A percentile compares a stretch with the other conserved stretches of the same genome.
Conservation (phyloP, 2,888 invertebrate genomes). For the Cerastoderma edule region DNA sequence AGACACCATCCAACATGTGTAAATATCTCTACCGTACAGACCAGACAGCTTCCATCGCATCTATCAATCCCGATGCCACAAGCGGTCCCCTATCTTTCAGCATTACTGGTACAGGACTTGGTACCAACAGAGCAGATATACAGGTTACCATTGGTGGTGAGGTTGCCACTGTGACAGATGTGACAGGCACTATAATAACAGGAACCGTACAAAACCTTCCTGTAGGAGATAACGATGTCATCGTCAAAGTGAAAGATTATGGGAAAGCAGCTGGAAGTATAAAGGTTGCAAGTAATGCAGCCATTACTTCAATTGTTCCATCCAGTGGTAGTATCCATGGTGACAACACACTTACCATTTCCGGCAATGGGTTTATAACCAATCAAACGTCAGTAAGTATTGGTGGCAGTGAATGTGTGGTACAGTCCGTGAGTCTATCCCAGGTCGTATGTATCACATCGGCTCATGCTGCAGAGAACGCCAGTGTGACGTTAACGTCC, state of each 20-base stretch:
- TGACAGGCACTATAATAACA: slow-evolving; percentile 56
- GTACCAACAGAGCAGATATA: slow-evolving; percentile 41
- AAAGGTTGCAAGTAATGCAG: slow-evolving; percentile 48
- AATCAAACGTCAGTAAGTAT: slow-evolving; percentile 61
- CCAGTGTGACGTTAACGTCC: slow-evolving; percentile 60
- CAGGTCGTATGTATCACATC: slow-evolving; percentile 64
- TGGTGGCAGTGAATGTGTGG: slow-evolving; percentile 60
- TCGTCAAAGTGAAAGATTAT: slow-evolving; percentile 50
- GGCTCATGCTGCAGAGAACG: slow-evolving; percentile 58
- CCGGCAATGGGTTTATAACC: slow-evolving; percentile 69
- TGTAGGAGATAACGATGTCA: slow-evolving; percentile 62
- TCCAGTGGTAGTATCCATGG: slow-evolving; percentile 68
- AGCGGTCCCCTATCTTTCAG: slow-evolving; percentile 57
- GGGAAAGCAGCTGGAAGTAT: slow-evolving; percentile 62
- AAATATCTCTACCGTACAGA: slow-evolving; percentile 55
- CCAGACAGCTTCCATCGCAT: slow-evolving; percentile 59
- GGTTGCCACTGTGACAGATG: slow-evolving; percentile 58
- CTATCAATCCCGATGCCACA: slow-evolving; percentile 56
- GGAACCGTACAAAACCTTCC: slow-evolving; percentile 67
- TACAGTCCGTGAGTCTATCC: slow-evolving; percentile 56
- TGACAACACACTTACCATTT: slow-evolving; percentile 56
- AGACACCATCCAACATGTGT: slow-evolving; percentile 40
- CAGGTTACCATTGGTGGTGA: slow-evolving; percentile 70
- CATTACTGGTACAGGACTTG: slow-evolving; percentile 64
- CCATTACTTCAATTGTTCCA: slow-evolving; percentile 57